Base-by-base conservation (phyloP, 1,140 invertebrate genomes). In the Aphis gossypii region DNA sequence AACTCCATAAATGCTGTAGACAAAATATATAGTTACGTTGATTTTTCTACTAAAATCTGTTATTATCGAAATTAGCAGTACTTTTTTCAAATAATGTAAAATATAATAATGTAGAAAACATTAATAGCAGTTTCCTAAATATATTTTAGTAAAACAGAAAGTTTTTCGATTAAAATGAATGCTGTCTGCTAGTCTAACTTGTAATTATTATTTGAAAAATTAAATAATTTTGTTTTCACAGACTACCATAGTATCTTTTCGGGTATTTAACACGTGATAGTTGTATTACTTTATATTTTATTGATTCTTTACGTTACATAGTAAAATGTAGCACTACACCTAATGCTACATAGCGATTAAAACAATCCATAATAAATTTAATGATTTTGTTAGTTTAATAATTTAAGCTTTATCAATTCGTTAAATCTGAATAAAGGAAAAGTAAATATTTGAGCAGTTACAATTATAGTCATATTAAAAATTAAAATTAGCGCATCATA, bases 71-170 rank as follows among this genome's bases (percentile, higher is more conserved):
- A 84, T 44, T 41, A 48, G 46, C 7, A 20, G 5, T 48, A 48
- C 30, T 88, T 8, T 20, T 51, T 35, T n/a, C 48, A 9, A n/a
- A n/a, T 88, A n/a, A 54, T 3, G 14, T 14, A 76, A n/a, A 76
- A 76, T 76, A 76, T 76, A 51, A 51, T 9, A 54, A 38, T 20
- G 87, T 54, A 51, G n/a, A 88, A 51, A 88, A 88, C 48, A 88
- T 87, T n/a, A 51, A 87, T 51, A 35, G n/a, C 35, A 1, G 38
- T n/a, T 44, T 46, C 23, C 5, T 88, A 23, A 88, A 44, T 51
- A 51, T n/a, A 48, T 88, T 54, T 48, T n/a, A 38, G 8, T 51
- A 54, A 88, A 88, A 51, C 87, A 54, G n/a, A 88, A 88, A 88
- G 46, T 51, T 23, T 38, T 88, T 48, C 18, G 30, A n/a, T 76